Conservation (phyloP, 2,113 vertebrate genomes). For the Bagarius yarrelli region DNA sequence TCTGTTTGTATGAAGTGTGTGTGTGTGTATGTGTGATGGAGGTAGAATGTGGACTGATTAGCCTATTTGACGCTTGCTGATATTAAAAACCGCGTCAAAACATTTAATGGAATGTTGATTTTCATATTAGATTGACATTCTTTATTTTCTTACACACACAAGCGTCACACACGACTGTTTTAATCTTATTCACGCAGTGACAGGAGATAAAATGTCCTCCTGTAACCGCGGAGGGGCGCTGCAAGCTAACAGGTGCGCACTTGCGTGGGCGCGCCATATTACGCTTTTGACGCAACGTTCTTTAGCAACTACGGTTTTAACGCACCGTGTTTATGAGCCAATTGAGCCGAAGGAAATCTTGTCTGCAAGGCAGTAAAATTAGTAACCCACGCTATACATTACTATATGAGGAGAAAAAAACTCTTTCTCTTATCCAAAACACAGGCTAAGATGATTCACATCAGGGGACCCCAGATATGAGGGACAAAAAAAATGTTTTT, state of each 20-base stretch:
- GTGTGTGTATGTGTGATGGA: background rate
- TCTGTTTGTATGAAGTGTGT: background rate
- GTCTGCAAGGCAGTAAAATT: background rate
- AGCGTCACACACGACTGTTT: background rate
- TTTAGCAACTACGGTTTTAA: background rate
- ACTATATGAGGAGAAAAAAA: background rate
- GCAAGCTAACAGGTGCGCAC: constrained; percentile 29
- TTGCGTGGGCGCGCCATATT: background rate
- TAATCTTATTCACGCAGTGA: constrained; percentile 21
- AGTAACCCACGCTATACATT: background rate
- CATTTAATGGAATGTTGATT: background rate
- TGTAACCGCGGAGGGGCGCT: constrained; percentile 37
- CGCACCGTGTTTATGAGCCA: background rate
- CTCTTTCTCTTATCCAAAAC: background rate
- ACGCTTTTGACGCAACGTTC: constrained; percentile 29
- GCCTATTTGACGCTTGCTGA: background rate
- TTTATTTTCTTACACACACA: constrained; percentile 1
- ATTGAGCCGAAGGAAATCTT: background rate
- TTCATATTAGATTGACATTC: background rate
- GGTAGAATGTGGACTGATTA: background rate
- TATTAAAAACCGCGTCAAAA: background rate
- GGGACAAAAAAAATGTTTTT: too few species aligned
- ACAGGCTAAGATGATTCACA: background rate
- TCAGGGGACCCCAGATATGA: too few species aligned
- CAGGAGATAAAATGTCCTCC: background rate